Base-by-base conservation (phyloP, 2,888 invertebrate species). In the Hymenopus coronatus region DNA sequence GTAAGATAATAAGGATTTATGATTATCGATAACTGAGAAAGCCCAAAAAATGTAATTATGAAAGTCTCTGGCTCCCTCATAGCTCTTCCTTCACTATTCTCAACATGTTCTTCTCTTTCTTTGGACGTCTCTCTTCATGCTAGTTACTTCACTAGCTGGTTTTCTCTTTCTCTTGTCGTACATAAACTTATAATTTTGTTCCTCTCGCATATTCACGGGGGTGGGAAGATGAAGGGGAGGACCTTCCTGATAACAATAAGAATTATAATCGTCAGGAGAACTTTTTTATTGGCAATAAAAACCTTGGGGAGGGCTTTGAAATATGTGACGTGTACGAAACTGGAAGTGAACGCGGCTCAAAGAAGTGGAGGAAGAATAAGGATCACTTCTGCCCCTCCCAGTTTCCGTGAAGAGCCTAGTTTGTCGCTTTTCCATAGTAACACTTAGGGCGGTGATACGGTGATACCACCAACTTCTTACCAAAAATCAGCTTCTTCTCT, bases 241-340 rank as follows among this genome's bases (percentile, higher is more conserved):
- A 82, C 33, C 87, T 87, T 40, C 87, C 88, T 88, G 88, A 88
- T 88, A 88, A 88, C 84, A 84, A 84, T 84, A 84, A 84, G 88
- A 88, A 84, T 88, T 88, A 88, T 88, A 88, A 88, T 88, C 88
- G 84, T 88, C 88, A 81, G 28, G 88, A 88, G 84, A 85, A 85
- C 89, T 82, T 86, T 89, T 89, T 89, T 89, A 89, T 89, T 89
- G 89, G 89, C 86, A 89, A 89, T 89, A 89, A 89, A 88, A 89
- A 89, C 89, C 86, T 89, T 83, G 86, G 86, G 85, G 86, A 87
- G 85, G 87, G n/a, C 87, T 89, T 84, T 88, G 88, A 88, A 88
- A 85, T 88, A 88, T 88, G 88, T 88, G 88, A 84, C 84, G 88
- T 88, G 81, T 86, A 81, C 86, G 86, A 86, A 86, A 86, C 86